Base-by-base conservation (phyloP, 2,888 invertebrate species). In the Tachina lurida region DNA sequence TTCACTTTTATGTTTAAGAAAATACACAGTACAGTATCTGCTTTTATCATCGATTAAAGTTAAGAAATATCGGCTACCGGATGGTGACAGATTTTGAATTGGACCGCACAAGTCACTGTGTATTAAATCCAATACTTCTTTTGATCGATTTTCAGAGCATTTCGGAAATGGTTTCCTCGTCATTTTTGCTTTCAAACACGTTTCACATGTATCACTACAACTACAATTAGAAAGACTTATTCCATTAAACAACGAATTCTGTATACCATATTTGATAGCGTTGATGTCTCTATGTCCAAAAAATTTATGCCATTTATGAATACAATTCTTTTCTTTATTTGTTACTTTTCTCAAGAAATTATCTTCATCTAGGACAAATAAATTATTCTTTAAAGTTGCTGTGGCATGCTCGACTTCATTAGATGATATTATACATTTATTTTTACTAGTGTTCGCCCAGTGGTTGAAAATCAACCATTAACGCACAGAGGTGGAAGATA, bases 211-310 rank as follows among this genome's bases (percentile, higher is more conserved):
- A 56, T 56, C n/a, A 56, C 12, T 31, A 56, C 56, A 56, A 56
- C 13, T 56, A 56, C 56, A 56, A 31, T 56, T 56, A 22, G 56
- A 31, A 31, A 56, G 7, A 31, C 56, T 60, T 60, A 60, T 15
- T n/a, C n/a, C 60, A 7, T 60, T 60, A 60, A 60, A 60, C 9
- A 60, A n/a, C n/a, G 15, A 39, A 41, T 41, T 60, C 10, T 60
- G 39, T 10, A 60, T n/a, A 9, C 60, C 60, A 60, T n/a, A 10
- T 8, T 41, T 60, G 41, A 60, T 41, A 10, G 60, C 60, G 10
- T 60, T 60, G n/a, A 60, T 60, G 39, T 60, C 39, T 41, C 41
- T 41, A 60, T 60, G 60, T n/a, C 60, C 41, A 60, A 41, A 39
- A 31, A 31, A 31, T 31, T 5, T 31, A 31, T 31, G 31, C 31